phyloP scores from a whole-genome alignment of 2,888 invertebrate genomes.

The Himalopsyche kuldschensis region DNA sequence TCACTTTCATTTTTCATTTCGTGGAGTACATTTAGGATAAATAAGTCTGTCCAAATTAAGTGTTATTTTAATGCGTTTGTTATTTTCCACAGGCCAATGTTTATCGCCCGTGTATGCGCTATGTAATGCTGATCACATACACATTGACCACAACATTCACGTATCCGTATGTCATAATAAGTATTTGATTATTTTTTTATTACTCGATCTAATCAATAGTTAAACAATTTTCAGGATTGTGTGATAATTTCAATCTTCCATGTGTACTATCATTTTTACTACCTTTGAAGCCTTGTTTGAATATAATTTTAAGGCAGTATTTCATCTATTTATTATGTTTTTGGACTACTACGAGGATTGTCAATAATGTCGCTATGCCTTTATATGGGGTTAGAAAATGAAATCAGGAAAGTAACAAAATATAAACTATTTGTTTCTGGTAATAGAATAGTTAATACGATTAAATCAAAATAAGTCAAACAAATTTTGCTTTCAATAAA shows the following conservation, averaged over 20 bases:
- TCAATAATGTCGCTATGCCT: too few species aligned
- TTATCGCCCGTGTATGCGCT: background rate
- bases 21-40: background rate
- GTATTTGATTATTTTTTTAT: background rate
- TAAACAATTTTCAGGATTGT: background rate
- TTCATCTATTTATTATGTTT: too few species aligned
- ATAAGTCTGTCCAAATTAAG: background rate
- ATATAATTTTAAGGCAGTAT: too few species aligned
- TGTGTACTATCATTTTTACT: background rate
- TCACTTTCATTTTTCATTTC: background rate
- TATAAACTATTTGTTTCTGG: too few species aligned
- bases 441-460: too few species aligned
- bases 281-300: background rate
- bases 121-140: background rate
- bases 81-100: background rate
- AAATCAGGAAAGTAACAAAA: too few species aligned
- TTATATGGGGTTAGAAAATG: too few species aligned
- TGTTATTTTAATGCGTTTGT: background rate
- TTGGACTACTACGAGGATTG: too few species aligned
- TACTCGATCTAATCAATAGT: background rate
- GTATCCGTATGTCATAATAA: background rate
- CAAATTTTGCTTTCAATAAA: too few species aligned
- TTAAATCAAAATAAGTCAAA: too few species aligned
- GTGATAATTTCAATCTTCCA: background rate
- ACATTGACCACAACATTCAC: background rate